Base-by-base conservation (phyloP, 2,888 invertebrate species). In the Argyresthia albistria region DNA sequence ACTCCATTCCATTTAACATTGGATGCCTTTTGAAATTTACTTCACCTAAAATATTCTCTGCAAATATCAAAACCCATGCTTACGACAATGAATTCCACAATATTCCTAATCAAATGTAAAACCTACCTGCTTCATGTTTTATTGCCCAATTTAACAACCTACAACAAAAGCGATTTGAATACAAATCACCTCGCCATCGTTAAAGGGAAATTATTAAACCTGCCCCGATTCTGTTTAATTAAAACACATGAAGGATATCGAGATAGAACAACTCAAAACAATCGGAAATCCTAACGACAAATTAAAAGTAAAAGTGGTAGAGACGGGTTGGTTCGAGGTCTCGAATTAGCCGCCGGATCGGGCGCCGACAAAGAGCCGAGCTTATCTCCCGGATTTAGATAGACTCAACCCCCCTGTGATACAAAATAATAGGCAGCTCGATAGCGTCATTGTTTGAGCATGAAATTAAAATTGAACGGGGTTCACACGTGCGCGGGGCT, bases 361-460 rank as follows among this genome's bases (percentile, higher is more conserved):
- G 45, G 69, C 68, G 73, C 61, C 77, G 77, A 86, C 86, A 86
- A 86, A 81, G 82, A 73, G 69, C 64, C 64, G 65, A 65, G 79
- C 84, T 86, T 86, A 86, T 86, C 86, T 72, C 65, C 59, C 69
- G 78, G 86, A 82, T 86, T 86, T 84, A 81, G 86, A 86, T 84
- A 83, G 82, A 80, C 79, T 76, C 76, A 75, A 79, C 84, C 86
- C 86, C 75, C 76, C 70, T 70, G 73, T 77, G 80, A 77, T 84
- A 80, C 80, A 81, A 81, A 83, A 86, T 84, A 86, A 86, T 86
- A 82, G 84, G 76, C 64, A 70, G 75, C 76, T 79, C 81, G 83
- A 84, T 86, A 82, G 74, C 86, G 80, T 76, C 84, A 87, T 87
- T 87, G 86, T 86, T 87, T 87, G 84, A 84, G 86, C 86, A 87